phyloP scores from a whole-genome alignment of 2,888 invertebrate genomes.

The Nycteola revayana region DNA sequence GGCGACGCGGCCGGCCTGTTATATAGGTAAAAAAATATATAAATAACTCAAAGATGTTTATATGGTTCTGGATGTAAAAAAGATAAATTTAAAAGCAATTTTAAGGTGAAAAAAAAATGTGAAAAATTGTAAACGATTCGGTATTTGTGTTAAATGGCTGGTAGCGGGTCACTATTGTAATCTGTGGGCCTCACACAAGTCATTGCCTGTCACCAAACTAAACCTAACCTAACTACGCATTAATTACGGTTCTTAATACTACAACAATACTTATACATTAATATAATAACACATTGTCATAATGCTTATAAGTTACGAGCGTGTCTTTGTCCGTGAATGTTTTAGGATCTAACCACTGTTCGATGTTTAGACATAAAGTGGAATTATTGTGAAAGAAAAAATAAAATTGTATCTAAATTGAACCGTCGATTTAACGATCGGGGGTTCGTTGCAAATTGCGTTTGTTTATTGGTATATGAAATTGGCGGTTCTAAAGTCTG shows the following conservation, averaged over 20 bases:
- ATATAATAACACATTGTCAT: slow-evolving; percentile 82
- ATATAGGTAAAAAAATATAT: slow-evolving; percentile 81
- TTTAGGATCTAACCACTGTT: slow-evolving; percentile 77
- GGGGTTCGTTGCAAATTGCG: slow-evolving; percentile 52
- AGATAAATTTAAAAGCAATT: slow-evolving; percentile 75
- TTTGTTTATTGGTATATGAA: slow-evolving; percentile 53
- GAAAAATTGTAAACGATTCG: slow-evolving; percentile 69
- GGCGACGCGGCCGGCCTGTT: slow-evolving; percentile 58
- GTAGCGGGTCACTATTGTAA: slow-evolving; percentile 77
- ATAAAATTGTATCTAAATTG: slow-evolving; percentile 63
- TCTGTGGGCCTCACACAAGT: slow-evolving; percentile 76
- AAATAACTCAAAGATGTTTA: slow-evolving; percentile 82
- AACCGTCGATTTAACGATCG: slow-evolving; percentile 34
- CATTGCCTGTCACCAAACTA: slow-evolving; percentile 67
- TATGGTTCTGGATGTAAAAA: slow-evolving; percentile 82
- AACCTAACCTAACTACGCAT: slow-evolving; percentile 77
- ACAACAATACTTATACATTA: slow-evolving; percentile 78
- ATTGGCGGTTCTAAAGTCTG: slow-evolving; percentile 39
- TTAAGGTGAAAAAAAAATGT: slow-evolving; percentile 63
- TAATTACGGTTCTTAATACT: slow-evolving; percentile 78
- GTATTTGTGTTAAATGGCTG: slow-evolving; percentile 78
- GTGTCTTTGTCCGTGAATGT: slow-evolving; percentile 82
- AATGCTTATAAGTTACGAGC: slow-evolving; percentile 82
- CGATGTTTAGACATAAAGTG: slow-evolving; percentile 76
- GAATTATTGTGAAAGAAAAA: slow-evolving; percentile 54